Evolutionary conservation across 2,888 invertebrate genomes (phyloP).

Genomic region (Cremastinae sp.): DNA sequence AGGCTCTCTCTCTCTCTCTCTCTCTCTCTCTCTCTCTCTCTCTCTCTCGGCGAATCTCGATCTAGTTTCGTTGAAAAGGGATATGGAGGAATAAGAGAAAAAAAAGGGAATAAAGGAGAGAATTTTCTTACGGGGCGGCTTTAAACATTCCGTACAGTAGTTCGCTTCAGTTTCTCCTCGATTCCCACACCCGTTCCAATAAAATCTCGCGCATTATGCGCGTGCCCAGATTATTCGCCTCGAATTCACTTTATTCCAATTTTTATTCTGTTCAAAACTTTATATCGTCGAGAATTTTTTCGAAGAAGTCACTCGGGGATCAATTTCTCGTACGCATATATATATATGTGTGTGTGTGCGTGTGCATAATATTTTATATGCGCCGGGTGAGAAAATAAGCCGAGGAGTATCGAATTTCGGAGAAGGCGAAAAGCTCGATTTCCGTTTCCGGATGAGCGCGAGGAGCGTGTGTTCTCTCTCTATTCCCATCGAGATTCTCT

Average conservation of each 20-base stretch:
- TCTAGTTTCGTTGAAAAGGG: slow-evolving; percentile 51
- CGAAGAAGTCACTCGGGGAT: too few species aligned
- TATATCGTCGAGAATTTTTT: slow-evolving; percentile 23
- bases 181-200: slow-evolving; percentile 48
- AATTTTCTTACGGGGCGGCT: slow-evolving; percentile 26
- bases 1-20: too few species aligned
- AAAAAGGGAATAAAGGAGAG: neutral
- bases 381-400: neutral
- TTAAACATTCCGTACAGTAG: slow-evolving; percentile 50
- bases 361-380: too few species aligned
- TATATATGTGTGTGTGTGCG: too few species aligned
- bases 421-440: neutral
- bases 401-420: slow-evolving; percentile 29
- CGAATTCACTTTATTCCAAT: neutral
- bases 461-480: slow-evolving; percentile 16
- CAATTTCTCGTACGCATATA: too few species aligned
- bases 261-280: too few species aligned
- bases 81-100: slow-evolving; percentile 18
- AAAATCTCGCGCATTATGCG: slow-evolving; percentile 47
- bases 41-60: slow-evolving; percentile 59
- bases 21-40: too few species aligned
- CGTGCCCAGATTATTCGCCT: slow-evolving; percentile 13
- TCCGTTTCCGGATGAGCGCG: neutral
- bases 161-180: slow-evolving; percentile 53
- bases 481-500: slow-evolving; percentile 12